Percentiles rank a stretch among this genome's conserved stretches.
Evolutionary conservation across 2,797 vertebrate species (phyloP).

Genomic region (Nothura maculosa): DNA sequence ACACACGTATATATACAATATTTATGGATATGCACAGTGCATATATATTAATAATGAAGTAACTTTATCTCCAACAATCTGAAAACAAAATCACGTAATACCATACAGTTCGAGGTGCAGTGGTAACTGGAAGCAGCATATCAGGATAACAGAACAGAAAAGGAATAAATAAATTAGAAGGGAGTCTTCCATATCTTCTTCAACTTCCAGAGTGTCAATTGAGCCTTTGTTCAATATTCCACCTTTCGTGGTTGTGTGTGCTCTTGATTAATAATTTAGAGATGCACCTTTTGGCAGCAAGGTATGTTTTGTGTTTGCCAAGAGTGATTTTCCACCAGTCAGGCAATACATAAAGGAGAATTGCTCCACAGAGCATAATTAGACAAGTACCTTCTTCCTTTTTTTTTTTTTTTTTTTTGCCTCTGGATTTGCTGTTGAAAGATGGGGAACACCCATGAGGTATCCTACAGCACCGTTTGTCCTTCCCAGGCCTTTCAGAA

Average conservation of each 20-base stretch:
- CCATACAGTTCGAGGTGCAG: constrained; percentile 57
- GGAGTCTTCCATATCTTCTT: constrained; percentile 81
- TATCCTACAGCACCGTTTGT: accelerated
- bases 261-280: constrained; percentile 69
- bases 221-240: constrained; percentile 70
- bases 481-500: not conserved
- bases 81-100: constrained; percentile 79
- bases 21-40: constrained; percentile 65
- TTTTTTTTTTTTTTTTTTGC: not conserved
- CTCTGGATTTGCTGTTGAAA: not conserved
- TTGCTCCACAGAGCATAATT: not conserved
- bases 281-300: constrained; percentile 38
- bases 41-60: constrained; percentile 80
- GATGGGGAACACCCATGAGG: not conserved
- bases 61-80: constrained; percentile 76
- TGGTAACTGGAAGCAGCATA: constrained; percentile 75
- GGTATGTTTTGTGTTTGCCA: constrained; percentile 61
- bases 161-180: constrained; percentile 88
- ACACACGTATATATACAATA: constrained; percentile 63
- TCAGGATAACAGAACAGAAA: constrained; percentile 72
- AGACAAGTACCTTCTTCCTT: not conserved
- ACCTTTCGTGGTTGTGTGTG: constrained; percentile 33
- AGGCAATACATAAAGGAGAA: constrained; percentile 9
- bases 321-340: constrained; percentile 60
- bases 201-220: constrained; percentile 64